Conservation (phyloP, 2,888 invertebrate genomes). For the Heliconius ethilla region DNA sequence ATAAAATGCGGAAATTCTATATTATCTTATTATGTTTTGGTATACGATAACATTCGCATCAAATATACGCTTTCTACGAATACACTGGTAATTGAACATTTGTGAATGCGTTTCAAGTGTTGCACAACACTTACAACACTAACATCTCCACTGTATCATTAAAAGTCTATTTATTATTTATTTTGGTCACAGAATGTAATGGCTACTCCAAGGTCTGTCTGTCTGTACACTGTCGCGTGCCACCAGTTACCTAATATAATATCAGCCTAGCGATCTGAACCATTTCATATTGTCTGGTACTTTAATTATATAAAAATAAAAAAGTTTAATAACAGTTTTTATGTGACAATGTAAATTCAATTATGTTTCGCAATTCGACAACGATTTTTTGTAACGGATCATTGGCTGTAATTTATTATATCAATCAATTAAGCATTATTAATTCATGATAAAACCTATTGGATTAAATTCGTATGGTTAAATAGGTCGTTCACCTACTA, state of each 20-base stretch:
- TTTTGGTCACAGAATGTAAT: constrained; percentile 52
- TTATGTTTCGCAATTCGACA: constrained; percentile 16
- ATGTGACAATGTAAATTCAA: constrained; percentile 24
- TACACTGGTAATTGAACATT: constrained; percentile 51
- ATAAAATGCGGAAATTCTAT: constrained; percentile 31
- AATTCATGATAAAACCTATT: background rate
- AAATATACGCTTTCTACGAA: constrained; percentile 48
- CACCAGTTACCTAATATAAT: constrained; percentile 40
- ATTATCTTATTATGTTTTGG: constrained; percentile 30
- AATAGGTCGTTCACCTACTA: constrained; percentile 65
- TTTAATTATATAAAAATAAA: constrained; percentile 28
- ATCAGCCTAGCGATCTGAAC: constrained; percentile 30
- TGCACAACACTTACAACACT: constrained; percentile 46
- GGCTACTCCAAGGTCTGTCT: constrained; percentile 46
- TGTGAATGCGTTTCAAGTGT: constrained; percentile 60
- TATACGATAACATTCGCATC: constrained; percentile 36
- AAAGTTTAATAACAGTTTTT: constrained; percentile 26
- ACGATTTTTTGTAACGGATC: constrained; percentile 3
- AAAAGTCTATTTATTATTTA: constrained; percentile 51
- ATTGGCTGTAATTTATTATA: constrained; percentile 8
- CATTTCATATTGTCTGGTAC: constrained; percentile 12
- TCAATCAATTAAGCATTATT: constrained; percentile 7
- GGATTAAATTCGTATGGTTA: constrained; percentile 34
- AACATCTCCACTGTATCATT: constrained; percentile 52
- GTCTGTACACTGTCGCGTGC: constrained; percentile 44